Base-by-base conservation (phyloP, 1,140 invertebrate genomes). In the Diorhabda carinulata region DNA sequence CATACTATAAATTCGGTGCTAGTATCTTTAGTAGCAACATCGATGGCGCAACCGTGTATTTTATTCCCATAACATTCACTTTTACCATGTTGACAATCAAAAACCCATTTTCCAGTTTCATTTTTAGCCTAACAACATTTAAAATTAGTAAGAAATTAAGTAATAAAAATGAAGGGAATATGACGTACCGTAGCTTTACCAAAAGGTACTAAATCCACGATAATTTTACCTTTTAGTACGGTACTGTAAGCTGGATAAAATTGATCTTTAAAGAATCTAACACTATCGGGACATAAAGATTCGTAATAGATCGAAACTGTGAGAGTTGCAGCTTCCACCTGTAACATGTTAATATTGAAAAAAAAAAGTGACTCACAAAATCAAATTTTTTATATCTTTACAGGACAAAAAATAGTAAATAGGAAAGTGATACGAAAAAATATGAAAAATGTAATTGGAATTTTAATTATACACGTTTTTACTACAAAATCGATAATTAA, bases 171-270 rank as follows among this genome's bases (percentile, higher is more conserved):
- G 42, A 62, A n/a, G 8, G 43, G 2, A 43, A 10, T 25, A 64
- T 47, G n/a, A 68, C 57, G 78, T 80, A 89, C 88, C 75, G 76
- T 60, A 4, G 92, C 90, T 81, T 93, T 93, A 69, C 93, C 93
- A 77, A 89, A 95, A 1, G 93, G 91, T 63, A 90, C 83, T 43
- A 87, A 83, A n/a, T 82, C 77, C 56, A 89, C 77, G 40, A 83
- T 74, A 5, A 90, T 52, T 5, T 66, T 65, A 0, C 64, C 59
- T 6, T 43, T n/a, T 43, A 89, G 81, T 52, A 52, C 47, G 57
- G 64, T 43, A 40, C 71, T 47, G 52, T 77, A 80, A 59, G 70
- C 73, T 5, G 80, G 78, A 57, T 77, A 61, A 0, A 84, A 72
- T 69, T 83, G 81, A 40, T 75, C 71, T 3, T 66, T 77, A 5